Conservation (phyloP, 2,113 vertebrate species). For the Stigmatopora nigra region DNA sequence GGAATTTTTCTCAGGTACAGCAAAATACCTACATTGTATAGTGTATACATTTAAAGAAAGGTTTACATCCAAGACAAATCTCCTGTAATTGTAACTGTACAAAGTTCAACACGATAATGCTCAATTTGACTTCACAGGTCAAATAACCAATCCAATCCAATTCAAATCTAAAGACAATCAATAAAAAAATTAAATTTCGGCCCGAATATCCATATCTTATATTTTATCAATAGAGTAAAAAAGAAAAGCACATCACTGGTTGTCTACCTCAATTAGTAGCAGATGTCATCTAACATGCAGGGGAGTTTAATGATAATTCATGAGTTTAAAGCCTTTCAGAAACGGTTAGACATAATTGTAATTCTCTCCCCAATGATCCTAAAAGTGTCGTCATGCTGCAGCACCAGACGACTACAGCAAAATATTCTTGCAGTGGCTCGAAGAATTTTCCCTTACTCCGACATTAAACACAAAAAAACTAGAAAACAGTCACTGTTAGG, state of each 20-base stretch:
- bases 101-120: too few species aligned
- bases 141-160: too few species aligned
- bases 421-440: slow-evolving; percentile 16
- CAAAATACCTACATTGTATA: too few species aligned
- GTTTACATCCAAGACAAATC: too few species aligned
- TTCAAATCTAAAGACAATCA: not conserved
- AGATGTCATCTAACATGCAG: slow-evolving; percentile 35
- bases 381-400: not conserved
- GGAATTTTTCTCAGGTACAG: not conserved
- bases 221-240: not conserved
- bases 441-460: slow-evolving; percentile 13
- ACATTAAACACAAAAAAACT: slow-evolving; percentile 26
- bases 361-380: slow-evolving; percentile 16
- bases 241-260: slow-evolving; percentile 10
- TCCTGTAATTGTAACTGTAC: too few species aligned
- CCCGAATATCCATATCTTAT: not conserved
- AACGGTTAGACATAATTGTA: slow-evolving; percentile 15
- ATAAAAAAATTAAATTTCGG: not conserved
- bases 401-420: not conserved
- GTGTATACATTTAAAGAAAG: too few species aligned
- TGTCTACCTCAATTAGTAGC: slow-evolving; percentile 21
- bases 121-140: too few species aligned
- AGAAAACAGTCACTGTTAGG: slow-evolving; percentile 21
- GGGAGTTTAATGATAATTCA: slow-evolving; percentile 33
- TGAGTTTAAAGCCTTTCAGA: slow-evolving; percentile 29